Evolutionary conservation across 2,888 invertebrate genomes (phyloP).

Genomic region (Conchocele bisecta): DNA sequence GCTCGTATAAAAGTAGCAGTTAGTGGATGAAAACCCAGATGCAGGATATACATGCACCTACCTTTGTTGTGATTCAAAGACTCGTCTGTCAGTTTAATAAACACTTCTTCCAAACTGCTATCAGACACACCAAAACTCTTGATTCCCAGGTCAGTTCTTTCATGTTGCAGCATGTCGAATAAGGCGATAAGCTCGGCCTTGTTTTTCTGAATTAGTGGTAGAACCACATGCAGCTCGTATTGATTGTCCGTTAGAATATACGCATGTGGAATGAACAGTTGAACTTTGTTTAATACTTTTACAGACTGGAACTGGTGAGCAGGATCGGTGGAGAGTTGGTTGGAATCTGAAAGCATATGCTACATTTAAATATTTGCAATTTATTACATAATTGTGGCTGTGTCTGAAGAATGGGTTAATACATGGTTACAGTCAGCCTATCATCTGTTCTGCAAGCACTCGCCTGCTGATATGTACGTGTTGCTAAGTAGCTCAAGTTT

Average conservation of each 20-base stretch:
- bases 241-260: constrained; percentile 8
- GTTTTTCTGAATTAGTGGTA: constrained; percentile 65
- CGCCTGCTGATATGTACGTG: too few relatives aligned
- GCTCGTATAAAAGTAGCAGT: too few relatives aligned
- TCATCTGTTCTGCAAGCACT: too few relatives aligned
- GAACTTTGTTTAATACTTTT: constrained; percentile 21
- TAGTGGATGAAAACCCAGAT: too few relatives aligned
- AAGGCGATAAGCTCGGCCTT: constrained; percentile 77
- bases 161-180: constrained; percentile 75
- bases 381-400: too few relatives aligned
- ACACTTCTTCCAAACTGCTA: constrained; percentile 81
- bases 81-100: constrained; percentile 78
- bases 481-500: too few relatives aligned
- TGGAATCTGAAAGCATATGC: too few relatives aligned
- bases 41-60: not conserved
- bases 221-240: constrained; percentile 66
- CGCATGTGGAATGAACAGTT: constrained; percentile 21
- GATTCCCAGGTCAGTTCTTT: constrained; percentile 64
- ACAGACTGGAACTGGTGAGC: too few relatives aligned
- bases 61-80: constrained; percentile 59
- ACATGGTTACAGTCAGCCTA: too few relatives aligned
- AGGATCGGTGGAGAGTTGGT: too few relatives aligned
- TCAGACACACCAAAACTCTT: constrained; percentile 79
- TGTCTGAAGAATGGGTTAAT: too few relatives aligned
- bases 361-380: too few relatives aligned